These are phyloP conservation scores for Hepsetus odoe DNA, from an alignment of 2,113 vertebrate genomes.

Conservation along the genomic window DNA sequence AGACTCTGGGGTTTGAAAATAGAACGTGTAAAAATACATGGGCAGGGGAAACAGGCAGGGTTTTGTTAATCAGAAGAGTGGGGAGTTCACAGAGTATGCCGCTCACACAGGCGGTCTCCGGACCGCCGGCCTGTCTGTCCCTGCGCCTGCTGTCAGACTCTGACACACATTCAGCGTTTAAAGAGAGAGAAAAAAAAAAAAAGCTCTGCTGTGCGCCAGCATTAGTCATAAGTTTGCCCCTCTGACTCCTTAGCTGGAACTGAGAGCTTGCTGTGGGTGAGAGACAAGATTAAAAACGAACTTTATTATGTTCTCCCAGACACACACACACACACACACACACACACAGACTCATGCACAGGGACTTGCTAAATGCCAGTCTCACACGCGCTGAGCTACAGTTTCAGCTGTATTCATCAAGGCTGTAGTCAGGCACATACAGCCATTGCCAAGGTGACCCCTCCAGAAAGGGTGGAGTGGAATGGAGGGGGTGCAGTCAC, in stretches of 20 bases:
- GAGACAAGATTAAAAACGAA: conserved; percentile 25
- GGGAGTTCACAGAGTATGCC: conserved; percentile 64
- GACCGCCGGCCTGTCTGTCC: conserved; percentile 32
- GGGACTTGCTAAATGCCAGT: conserved; percentile 55
- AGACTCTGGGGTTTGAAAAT: conserved; percentile 68
- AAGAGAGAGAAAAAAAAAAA: conserved; percentile 14
- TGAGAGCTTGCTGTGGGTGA: conserved; percentile 15
- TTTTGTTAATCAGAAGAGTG: conserved; percentile 71
- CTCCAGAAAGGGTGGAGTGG: conserved; percentile 51
- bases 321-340: conserved; percentile 16
- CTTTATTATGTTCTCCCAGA: not conserved
- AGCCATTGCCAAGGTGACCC: conserved; percentile 50
- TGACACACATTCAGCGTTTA: conserved; percentile 26
- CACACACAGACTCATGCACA: conserved; percentile 60
- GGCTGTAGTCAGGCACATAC: conserved; percentile 50
- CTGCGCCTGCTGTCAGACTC: conserved; percentile 12
- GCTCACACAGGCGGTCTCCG: conserved; percentile 53
- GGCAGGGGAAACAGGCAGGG: conserved; percentile 67
- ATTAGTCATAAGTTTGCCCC: conserved; percentile 40
- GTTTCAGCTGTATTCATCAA: conserved; percentile 59
- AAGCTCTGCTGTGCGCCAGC: conserved; percentile 14
- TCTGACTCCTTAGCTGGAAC: conserved; percentile 8
- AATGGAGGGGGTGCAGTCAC: conserved; percentile 40
- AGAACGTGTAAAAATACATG: conserved; percentile 72
- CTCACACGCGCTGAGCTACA: conserved; percentile 50